Percentiles rank a stretch among this genome's conserved stretches.
Conservation (phyloP, 2,888 invertebrate species). For the Tachina lurida region DNA sequence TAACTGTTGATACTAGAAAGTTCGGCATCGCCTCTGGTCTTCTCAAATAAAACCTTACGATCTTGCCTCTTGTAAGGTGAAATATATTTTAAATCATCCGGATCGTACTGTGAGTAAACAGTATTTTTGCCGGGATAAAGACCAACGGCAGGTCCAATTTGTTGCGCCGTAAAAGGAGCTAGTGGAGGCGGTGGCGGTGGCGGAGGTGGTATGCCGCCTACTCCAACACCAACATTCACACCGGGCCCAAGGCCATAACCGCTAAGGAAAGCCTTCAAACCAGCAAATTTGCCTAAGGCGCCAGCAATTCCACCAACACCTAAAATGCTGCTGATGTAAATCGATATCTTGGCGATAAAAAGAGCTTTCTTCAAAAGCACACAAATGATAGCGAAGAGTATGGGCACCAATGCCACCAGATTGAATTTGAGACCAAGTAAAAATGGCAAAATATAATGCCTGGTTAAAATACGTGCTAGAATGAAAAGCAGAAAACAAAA, state of each 20-base stretch:
- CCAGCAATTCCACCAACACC: slow-evolving; percentile 84
- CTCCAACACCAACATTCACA: slow-evolving; percentile 6
- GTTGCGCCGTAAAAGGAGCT: slow-evolving; percentile 43
- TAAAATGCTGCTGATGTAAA: slow-evolving; percentile 88
- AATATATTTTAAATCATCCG: slow-evolving; percentile 77
- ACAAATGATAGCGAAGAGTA: slow-evolving; percentile 88
- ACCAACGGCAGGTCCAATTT: slow-evolving; percentile 72
- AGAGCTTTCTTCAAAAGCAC: slow-evolving; percentile 91
- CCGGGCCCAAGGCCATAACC: slow-evolving; percentile 34
- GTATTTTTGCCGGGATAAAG: slow-evolving; percentile 78
- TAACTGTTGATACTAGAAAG: not conserved
- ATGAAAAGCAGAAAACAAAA: slow-evolving; percentile 74
- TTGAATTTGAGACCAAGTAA: slow-evolving; percentile 92
- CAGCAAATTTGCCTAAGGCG: slow-evolving; percentile 76
- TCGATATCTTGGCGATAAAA: slow-evolving; percentile 88
- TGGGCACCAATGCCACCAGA: slow-evolving; percentile 88
- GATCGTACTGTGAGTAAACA: slow-evolving; percentile 73
- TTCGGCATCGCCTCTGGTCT: slow-evolving; percentile 74
- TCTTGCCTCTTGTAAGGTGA: slow-evolving; percentile 78
- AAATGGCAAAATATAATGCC: slow-evolving; percentile 89
- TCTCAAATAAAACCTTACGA: slow-evolving; percentile 79
- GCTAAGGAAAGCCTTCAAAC: slow-evolving; percentile 64
- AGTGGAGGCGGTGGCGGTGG: not conserved
- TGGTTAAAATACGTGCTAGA: slow-evolving; percentile 88
- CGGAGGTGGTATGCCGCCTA: slow-evolving; percentile 3